phyloP scores from a whole-genome alignment of 2,113 vertebrate species.

The Neodontobutis hainanensis region DNA sequence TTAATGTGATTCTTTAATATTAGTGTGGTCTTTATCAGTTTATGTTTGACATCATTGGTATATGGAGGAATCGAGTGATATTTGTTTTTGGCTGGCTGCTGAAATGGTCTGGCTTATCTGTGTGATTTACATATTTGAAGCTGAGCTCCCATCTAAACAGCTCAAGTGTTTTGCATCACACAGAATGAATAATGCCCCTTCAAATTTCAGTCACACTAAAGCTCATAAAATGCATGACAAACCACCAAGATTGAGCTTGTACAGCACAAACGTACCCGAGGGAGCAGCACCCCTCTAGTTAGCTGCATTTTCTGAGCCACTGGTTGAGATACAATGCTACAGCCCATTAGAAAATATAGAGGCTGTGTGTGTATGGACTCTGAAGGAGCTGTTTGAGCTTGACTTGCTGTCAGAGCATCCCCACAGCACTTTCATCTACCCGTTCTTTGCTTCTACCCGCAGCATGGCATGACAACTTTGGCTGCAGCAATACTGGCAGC shows the following conservation, averaged over 20 bases:
- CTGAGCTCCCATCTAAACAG: conserved; percentile 54
- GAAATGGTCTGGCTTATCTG: conserved; percentile 46
- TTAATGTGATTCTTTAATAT: neutral
- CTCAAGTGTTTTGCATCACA: conserved; percentile 57
- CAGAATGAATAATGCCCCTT: conserved; percentile 57
- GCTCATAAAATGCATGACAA: conserved; percentile 61
- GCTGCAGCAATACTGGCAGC: conserved; percentile 63
- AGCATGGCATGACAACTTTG: conserved; percentile 64
- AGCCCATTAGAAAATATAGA: conserved; percentile 59
- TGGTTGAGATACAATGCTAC: conserved; percentile 55
- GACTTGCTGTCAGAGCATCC: conserved; percentile 56
- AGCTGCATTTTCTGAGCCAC: conserved; percentile 60
- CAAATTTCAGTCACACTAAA: conserved; percentile 52
- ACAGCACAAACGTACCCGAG: conserved; percentile 57
- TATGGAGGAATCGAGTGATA: conserved; percentile 10
- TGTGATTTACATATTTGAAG: conserved; percentile 63
- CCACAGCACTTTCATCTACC: conserved; percentile 62
- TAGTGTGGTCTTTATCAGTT: neutral
- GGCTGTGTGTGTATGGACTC: conserved; percentile 48
- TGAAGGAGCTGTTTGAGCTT: conserved; percentile 45
- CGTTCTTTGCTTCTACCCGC: conserved; percentile 48
- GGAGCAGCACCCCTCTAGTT: conserved; percentile 57
- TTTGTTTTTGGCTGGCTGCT: conserved; percentile 46
- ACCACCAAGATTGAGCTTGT: conserved; percentile 62
- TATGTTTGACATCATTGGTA: conserved; percentile 1